Base-by-base conservation (phyloP, 2,888 invertebrate species). In the Callyntrura sp. region DNA sequence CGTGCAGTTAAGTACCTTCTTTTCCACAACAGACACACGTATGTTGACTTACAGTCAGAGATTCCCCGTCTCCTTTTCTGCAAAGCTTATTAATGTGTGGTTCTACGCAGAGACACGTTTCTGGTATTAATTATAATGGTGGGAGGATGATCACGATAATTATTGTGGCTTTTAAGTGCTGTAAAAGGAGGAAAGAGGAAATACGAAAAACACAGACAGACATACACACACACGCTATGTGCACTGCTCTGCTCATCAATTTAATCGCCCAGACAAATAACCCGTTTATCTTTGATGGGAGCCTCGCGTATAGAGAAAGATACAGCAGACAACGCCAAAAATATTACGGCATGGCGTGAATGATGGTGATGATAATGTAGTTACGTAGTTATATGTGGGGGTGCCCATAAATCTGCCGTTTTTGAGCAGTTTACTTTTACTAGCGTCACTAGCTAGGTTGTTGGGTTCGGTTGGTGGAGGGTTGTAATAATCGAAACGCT, bases 71-170 rank as follows among this genome's bases (percentile, higher is more conserved):
- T 43, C 35, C 3, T 4, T 23, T 2, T n/a, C 0, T 43, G 70
- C 17, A 43, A 70, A 70, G 25, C 25, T 25, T 62, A 25, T 70
- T 70, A 43, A 43, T 70, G 70, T 70, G 70, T 9, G 70, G 70
- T 70, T 70, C 3, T 43, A 70, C 70, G 43, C 70, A 43, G 17
- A n/a, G n/a, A 43, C 70, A 70, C 70, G 62, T 62, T 62, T 62
- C 62, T 62, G 62, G 62, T 62, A 62, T 62, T 62, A 62, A 62
- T 62, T 62, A 25, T 62, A 62, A 23, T 62, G 25, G 25, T 25
- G 17, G 25, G 25, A 57, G 4, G 57, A 57, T 23, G 62, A n/a
- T n/a, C n/a, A n/a, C n/a, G n/a, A 25, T 25, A 62, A 62, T 62
- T 25, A 62, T 62, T 23, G n/a, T 4, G n/a, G 25, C 12, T n/a